Evolutionary conservation across 2,888 invertebrate genomes (phyloP).

Genomic region (Cremastinae sp.): DNA sequence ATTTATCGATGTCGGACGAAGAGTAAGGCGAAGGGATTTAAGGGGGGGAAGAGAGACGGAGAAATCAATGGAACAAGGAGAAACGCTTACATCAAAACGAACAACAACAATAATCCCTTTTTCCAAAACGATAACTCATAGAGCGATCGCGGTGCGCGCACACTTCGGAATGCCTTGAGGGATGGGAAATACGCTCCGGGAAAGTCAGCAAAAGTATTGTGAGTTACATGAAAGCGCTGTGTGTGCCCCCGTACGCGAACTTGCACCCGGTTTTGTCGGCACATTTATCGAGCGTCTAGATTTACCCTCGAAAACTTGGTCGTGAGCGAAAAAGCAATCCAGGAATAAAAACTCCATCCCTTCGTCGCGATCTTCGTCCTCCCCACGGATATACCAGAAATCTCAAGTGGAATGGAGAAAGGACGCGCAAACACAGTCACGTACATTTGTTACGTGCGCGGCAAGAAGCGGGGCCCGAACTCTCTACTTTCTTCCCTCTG

Average conservation of each 20-base stretch:
- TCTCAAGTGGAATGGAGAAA: constrained; percentile 23
- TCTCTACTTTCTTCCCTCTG: constrained; percentile 5
- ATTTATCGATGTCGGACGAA: constrained; percentile 44
- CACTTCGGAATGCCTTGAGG: neutral
- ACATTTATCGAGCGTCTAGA: constrained; percentile 52
- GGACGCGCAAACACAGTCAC: constrained; percentile 1
- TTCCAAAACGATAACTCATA: constrained; percentile 55
- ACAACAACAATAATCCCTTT: constrained; percentile 46
- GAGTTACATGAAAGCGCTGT: constrained; percentile 6
- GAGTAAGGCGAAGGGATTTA: neutral
- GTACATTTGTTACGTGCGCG: constrained; percentile 2
- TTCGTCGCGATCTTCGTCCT: constrained; percentile 21
- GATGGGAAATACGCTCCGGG: constrained; percentile 23
- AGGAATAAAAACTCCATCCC: constrained; percentile 32
- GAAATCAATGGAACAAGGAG: constrained; percentile 8
- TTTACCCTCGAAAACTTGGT: constrained; percentile 41
- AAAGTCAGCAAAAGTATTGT: constrained; percentile 30
- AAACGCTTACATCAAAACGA: constrained; percentile 40
- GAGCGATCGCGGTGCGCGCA: constrained; percentile 6
- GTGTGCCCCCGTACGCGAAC: constrained; percentile 5
- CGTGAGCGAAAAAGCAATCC: constrained; percentile 46
- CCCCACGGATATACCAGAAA: constrained; percentile 17
- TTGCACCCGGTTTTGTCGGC: constrained; percentile 41
- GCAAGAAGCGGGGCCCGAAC: neutral
- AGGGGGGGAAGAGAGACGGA: constrained; percentile 11